Base-by-base conservation (phyloP, 35 echinoderm and acorn worm genomes). In the Nesometra sesokonis region DNA sequence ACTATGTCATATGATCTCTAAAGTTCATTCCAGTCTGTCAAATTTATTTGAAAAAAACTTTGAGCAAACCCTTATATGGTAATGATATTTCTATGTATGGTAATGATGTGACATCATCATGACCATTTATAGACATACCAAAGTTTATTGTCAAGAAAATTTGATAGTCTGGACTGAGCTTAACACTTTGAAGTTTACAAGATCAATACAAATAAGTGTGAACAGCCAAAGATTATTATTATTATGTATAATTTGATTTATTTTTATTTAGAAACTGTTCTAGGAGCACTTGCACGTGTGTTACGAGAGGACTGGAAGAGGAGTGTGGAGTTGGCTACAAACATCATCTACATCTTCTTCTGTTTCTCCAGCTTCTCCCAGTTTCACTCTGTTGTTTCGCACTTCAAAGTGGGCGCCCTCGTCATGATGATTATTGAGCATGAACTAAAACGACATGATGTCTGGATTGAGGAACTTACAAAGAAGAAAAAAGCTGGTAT, bases 401-500 rank as follows among this genome's bases (percentile, higher is more conserved):
- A 99, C 78, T 99, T 94, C 78, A 99, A 99, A 87, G 91, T 93
- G 27, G 96, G 96, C 11, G 96, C 96, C 2, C 87, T 99, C 7
- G 96, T 99, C 17, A 99, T 99, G 96, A 85, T 57, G 13, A 93
- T 94, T 5, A 90, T 94, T 5, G 90, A 94, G 82, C 96, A 99
- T 78, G 96, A 99, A 84, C 78, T 99, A 31, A 99, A 99, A 40
- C 37, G 93, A 36, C 93, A 99, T 39, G 77, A 92, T 32, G 84
- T 91, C 23, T 99, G 96, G 96, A 37, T 88, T 17, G 96, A 99
- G 17, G 96, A 99, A 86, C 88, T 99, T 7, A 83, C 86, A 77
- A 99, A 99, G 57, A 99, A 99, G 86, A 99, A 88, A 35, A 99
- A 99, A 84, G 86, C 96, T 92, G 90, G 94, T 99, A 99, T 99